phyloP scores from a whole-genome alignment of 2,888 invertebrate genomes.

The Cyclophora punctaria region DNA sequence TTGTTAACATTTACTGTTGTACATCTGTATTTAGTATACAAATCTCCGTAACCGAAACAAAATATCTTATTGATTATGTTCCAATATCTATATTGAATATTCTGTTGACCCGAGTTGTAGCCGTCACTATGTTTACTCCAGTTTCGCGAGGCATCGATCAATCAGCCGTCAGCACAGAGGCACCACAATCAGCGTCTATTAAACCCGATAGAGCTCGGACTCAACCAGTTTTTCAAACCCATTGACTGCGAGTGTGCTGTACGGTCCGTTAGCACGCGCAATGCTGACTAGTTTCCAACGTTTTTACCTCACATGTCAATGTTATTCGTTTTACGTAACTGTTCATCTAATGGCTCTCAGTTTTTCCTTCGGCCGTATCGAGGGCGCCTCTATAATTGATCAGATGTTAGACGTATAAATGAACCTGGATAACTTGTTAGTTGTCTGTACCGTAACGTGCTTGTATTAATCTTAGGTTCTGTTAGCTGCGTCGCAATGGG shows the following conservation, averaged over 20 bases:
- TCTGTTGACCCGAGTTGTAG: too few relatives aligned
- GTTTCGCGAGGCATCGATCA: constrained; percentile 5
- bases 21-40: too few relatives aligned
- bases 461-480: constrained; percentile 13
- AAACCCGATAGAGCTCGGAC: constrained; percentile 19
- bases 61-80: too few relatives aligned
- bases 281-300: constrained; percentile 34
- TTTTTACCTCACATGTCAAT: constrained; percentile 47
- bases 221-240: constrained; percentile 48
- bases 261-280: constrained; percentile 36
- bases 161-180: constrained; percentile 5
- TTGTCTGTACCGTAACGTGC: constrained; percentile 29
- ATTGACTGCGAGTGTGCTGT: constrained; percentile 33
- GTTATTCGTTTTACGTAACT: constrained; percentile 67
- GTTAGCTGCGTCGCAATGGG: constrained; percentile 10
- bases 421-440: constrained; percentile 23
- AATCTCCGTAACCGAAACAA: too few relatives aligned
- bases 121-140: constrained; percentile 10
- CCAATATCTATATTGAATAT: too few relatives aligned
- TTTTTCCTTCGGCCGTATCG: constrained; percentile 50
- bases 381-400: constrained; percentile 61
- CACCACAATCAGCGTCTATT: constrained; percentile 23
- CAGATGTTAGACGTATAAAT: constrained; percentile 33
- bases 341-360: constrained; percentile 61
- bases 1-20: too few relatives aligned